Evolutionary conservation across 2,888 invertebrate species (phyloP), one percentile per base, ranked within the genome.

Genomic region (Ochlodes sylvanus): DNA sequence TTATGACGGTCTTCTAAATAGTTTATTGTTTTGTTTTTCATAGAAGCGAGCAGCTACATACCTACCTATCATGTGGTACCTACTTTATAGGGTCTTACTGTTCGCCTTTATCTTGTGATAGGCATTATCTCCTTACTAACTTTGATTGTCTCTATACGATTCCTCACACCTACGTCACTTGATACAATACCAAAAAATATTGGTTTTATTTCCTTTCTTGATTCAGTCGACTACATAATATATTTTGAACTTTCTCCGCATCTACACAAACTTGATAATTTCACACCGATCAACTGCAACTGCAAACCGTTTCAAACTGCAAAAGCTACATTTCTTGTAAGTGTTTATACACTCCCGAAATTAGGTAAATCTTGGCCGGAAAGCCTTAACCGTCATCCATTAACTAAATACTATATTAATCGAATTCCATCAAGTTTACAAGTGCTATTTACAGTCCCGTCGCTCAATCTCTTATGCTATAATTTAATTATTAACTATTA

Each of bases 371-470:
- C 34, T 19, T 42, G 17, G 27, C 58, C 19, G 41, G 54, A 66
- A 54, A 60, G 58, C 52, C 52, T 58, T 34, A 41, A 38, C 38
- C 70, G 74, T 75, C 81, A 74, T 76, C 74, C 80, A 77, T 79
- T 80, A 76, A 72, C 81, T 82, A 84, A 21, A 38, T 72, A 79
- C 80, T 84, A 84, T 71, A 72, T 74, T 80, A 79, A 73, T 73
- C 73, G 76, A 76, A 76, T 76, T 72, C 73, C 73, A 71, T 73
- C 72, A 75, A 72, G 76, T 79, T 78, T 84, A 86, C 82, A 83
- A 75, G 84, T 86, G 34, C 85, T 83, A 89, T 90, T 85, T 90
- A 79, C 79, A 80, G 69, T 73, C 72, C 77, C 78, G 12, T 50
- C 50, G 5, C 72, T 70, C 71, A 69, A 38, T 65, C 17, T 47